Evolutionary conservation across 1,140 invertebrate genomes (phyloP), one percentile per base, ranked within the genome.

Genomic region (Agrilus planipennis): DNA sequence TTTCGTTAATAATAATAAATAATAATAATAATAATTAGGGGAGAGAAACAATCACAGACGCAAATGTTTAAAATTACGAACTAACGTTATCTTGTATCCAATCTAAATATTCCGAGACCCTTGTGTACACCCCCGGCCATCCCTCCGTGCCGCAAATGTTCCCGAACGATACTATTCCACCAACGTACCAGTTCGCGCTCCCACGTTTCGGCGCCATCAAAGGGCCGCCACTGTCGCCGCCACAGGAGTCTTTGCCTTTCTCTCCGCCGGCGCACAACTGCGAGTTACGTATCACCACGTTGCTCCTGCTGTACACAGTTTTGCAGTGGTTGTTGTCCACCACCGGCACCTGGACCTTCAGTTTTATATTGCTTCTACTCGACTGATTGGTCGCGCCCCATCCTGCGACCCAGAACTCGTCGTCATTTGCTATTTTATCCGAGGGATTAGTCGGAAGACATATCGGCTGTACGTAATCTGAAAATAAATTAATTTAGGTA

Each of bases 201-300:
- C 23, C 18, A 6, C 19, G 2, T 20, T 9, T 3, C 12, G 15
- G n/a, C 7, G 10, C 14, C 18, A 44, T 27, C n/a, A 44, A 14
- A 18, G 42, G 42, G 14, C 42, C 42, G 12, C 42, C 42, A 14
- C 42, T 44, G 17, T 44, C 42, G 19, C 42, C 42, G 42, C 67
- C 63, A 44, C 79, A 83, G 0, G 77, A 77, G 50, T 83, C 80
- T 45, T 59, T 77, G 49, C 57, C 84, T 2, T 49, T 46, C 5
- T 50, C 46, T 1, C 75, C 76, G n/a, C 76, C 77, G 2, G 76
- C 76, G 42, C 77, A 80, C 11, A 81, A 30, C 45, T 81, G 77
- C 5, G 45, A 56, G 5, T 53, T 45, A 3, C 47, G 51, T 15
- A 73, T 55, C 3, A 31, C 34, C 2, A 68, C 57, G 1, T 55